Evolutionary conservation across 2,888 invertebrate species (phyloP), one percentile per base, ranked within the genome.

Genomic region (Metopia argyrocephala): DNA sequence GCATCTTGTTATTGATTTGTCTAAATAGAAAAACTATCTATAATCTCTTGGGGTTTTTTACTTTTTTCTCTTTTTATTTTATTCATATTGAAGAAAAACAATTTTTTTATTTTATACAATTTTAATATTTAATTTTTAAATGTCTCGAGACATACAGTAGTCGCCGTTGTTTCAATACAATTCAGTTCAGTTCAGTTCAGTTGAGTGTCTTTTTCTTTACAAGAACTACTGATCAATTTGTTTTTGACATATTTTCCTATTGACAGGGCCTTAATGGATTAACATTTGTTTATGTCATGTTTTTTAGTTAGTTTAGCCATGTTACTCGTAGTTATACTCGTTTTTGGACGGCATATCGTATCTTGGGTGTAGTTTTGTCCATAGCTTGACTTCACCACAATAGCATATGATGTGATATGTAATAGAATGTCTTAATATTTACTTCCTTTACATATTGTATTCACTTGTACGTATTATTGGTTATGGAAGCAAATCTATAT

Each of bases 241-340:
- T 82, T 84, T 86, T 86, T 88, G 88, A 88, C 88, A 86, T 86
- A 89, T 88, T 87, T 87, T 85, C 79, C 86, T 85, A 88, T 88
- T 89, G 88, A 89, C 88, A 88, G 88, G 85, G 85, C 83, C 85
- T 86, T 88, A 88, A 88, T 88, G 88, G 88, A 88, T 89, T 87
- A 88, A 86, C 87, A 88, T 88, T 88, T 87, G 87, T 88, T 86
- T 83, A 85, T 85, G 89, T 87, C 88, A 87, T 84, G 88, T 89
- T 81, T 87, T n/a, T n/a, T n/a, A n/a, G n/a, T n/a, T 62, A 66
- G 45, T 80, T 65, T 71, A 64, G 12, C 38, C 38, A 38, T 38
- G 38, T 38, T 38, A 12, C 23, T 76, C 52, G n/a, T 69, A 78
- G 69, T 62, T 38, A 15, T 27, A 28, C n/a, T n/a, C n/a, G n/a